phyloP scores from a whole-genome alignment of 2,797 vertebrate species.

The Holocentrus rufus region DNA sequence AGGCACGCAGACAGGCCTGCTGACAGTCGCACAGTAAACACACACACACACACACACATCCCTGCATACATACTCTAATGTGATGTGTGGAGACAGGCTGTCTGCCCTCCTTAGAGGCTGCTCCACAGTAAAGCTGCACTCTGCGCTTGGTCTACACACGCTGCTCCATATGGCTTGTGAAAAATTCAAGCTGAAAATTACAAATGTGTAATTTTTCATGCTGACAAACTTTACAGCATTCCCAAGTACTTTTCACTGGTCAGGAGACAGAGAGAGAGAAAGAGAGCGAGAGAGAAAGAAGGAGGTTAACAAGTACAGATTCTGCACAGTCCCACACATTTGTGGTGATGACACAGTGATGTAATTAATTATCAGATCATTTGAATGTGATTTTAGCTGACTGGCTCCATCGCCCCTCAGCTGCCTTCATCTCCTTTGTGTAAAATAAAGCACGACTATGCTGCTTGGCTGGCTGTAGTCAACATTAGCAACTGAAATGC shows the following conservation, averaged over 20 bases:
- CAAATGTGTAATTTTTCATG: conserved; percentile 53
- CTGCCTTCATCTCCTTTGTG: too few relatives aligned
- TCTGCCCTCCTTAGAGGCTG: conserved; percentile 71
- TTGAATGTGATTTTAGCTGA: neutral
- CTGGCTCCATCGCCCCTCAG: too few relatives aligned
- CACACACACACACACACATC: conserved; percentile 48
- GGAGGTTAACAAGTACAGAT: neutral
- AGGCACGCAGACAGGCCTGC: conserved; percentile 36
- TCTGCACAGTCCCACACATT: neutral
- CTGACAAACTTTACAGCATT: conserved; percentile 44
- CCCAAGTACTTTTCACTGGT: conserved; percentile 14
- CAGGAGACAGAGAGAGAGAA: conserved; percentile 7
- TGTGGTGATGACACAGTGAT: neutral
- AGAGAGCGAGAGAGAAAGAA: neutral
- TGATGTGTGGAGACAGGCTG: conserved; percentile 73
- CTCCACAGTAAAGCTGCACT: conserved; percentile 54
- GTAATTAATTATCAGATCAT: neutral
- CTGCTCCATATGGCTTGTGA: conserved; percentile 67
- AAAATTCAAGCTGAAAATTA: conserved; percentile 69
- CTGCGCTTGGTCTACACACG: conserved; percentile 44
- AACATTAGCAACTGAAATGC: neutral
- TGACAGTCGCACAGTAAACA: conserved; percentile 19
- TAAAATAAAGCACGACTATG: neutral
- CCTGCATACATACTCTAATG: conserved; percentile 59
- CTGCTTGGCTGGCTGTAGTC: neutral